Conservation (phyloP, 1,140 invertebrate species). For the Apis mellifera region Amel_HAv3.1 CM009935.2:9062001-9062500, state of each 20-base stretch:
- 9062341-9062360: slow-evolving; percentile 7
- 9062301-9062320: neutral
- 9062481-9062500: slow-evolving; percentile 26
- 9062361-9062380: slow-evolving; percentile 33
- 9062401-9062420: slow-evolving; percentile 44
- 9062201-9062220: neutral
- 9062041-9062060: slow-evolving; percentile 26
- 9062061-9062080: neutral
- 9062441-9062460: slow-evolving; percentile 32
- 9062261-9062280: neutral
- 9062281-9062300: neutral
- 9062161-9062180: neutral
- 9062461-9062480: slow-evolving; percentile 3
- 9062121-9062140: too few relatives aligned
- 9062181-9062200: too few relatives aligned
- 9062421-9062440: slow-evolving; percentile 36
- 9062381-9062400: neutral
- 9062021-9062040: neutral
- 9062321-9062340: neutral
- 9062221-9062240: neutral
- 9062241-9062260: neutral
- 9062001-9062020: slow-evolving; percentile 7
- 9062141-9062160: neutral
- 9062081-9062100: neutral
- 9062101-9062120: too few relatives aligned